A percentile compares a stretch with the other conserved stretches of the same genome.
Conservation (phyloP, 2,113 vertebrate genomes). For the Epinephelus moara region DNA sequence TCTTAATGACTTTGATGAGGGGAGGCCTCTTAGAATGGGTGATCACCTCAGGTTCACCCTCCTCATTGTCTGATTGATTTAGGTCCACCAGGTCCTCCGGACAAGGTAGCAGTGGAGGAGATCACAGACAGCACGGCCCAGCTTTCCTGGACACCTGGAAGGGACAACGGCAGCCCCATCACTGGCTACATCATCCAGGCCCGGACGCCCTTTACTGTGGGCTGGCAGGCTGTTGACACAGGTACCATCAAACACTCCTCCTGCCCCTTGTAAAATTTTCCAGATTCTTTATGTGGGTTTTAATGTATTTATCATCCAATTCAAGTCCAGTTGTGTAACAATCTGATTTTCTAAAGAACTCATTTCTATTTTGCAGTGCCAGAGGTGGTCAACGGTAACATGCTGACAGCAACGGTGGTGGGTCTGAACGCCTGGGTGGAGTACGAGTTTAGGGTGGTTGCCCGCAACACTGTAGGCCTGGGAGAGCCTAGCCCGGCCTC, state of each 20-base stretch:
- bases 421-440: conserved; percentile 97
- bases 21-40: conserved; percentile 4
- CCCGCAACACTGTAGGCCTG: conserved; percentile 92
- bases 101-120: conserved; percentile 90
- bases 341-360: not conserved
- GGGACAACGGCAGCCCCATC: conserved; percentile 94
- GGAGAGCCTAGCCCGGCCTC: conserved; percentile 95
- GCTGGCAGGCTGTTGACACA: conserved; percentile 94
- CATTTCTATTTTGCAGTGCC: conserved; percentile 84
- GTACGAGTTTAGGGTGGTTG: conserved; percentile 97
- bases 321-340: not conserved
- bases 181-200: conserved; percentile 91
- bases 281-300: not conserved
- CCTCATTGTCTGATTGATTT: conserved; percentile 57
- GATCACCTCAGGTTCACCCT: conserved; percentile 40
- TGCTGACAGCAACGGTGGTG: conserved; percentile 92
- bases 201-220: conserved; percentile 93
- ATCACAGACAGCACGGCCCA: conserved; percentile 94
- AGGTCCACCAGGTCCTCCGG: conserved; percentile 94
- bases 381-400: conserved; percentile 89
- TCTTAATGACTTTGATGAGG: conserved; percentile 34
- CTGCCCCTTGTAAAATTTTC: conserved; percentile 5
- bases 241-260: conserved; percentile 79
- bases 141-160: conserved; percentile 92
- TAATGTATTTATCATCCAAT: conserved; percentile 38